phyloP scores from a whole-genome alignment of 2,113 vertebrate species.

The Acrocephalus kingi region DNA sequence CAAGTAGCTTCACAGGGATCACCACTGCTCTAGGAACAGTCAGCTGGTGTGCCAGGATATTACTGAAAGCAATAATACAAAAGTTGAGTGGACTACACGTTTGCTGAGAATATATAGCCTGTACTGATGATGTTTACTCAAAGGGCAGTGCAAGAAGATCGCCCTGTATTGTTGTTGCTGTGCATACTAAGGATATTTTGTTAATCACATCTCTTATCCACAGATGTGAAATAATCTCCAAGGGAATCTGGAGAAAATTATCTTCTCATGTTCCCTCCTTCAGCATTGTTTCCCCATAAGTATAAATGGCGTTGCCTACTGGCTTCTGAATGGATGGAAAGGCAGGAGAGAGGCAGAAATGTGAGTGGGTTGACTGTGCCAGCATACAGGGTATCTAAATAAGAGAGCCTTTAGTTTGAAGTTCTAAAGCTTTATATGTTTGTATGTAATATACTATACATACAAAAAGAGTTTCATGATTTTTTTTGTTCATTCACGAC shows the following conservation, averaged over 20 bases:
- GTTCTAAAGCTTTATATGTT: not conserved
- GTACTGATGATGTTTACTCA: not conserved
- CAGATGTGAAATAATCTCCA: not conserved
- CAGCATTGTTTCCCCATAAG: not conserved
- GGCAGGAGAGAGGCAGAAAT: not conserved
- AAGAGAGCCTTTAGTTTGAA: not conserved
- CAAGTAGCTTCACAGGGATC: not conserved
- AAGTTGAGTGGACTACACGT: not conserved
- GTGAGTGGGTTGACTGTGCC: not conserved
- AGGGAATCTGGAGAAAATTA: not conserved
- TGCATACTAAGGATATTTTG: not conserved
- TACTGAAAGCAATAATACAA: not conserved
- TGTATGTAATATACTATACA: not conserved
- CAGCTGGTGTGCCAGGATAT: not conserved
- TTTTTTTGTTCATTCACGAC: not conserved
- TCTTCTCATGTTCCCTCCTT: not conserved
- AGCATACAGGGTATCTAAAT: not conserved
- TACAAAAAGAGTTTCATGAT: not conserved
- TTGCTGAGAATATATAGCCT: not conserved
- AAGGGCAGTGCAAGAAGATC: not conserved
- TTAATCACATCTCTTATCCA: not conserved
- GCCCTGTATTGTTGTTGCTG: not conserved
- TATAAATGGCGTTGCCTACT: not conserved
- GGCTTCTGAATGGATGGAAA: not conserved
- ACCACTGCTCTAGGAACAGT: not conserved